Percentiles rank a stretch among this genome's conserved stretches.
Evolutionary conservation across 2,888 invertebrate species (phyloP).

Genomic region (Drosophila austrosaltans): DNA sequence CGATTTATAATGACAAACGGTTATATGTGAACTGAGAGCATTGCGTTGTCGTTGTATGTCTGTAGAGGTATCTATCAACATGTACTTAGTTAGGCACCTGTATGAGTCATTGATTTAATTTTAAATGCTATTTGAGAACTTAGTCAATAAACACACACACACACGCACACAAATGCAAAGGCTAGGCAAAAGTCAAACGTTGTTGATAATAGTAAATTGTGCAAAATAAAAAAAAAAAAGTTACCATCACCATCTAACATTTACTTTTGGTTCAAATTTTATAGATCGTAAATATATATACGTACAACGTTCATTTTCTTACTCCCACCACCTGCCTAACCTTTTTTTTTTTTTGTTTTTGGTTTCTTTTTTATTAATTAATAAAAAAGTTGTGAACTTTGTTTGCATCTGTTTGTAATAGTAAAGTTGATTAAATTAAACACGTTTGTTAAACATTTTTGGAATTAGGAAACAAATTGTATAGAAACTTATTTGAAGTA

Average conservation of each 20-base stretch:
- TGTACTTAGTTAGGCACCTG: conserved; percentile 46
- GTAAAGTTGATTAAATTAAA: no score
- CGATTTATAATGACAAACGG: not conserved
- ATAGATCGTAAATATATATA: not conserved
- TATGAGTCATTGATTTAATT: conserved; percentile 61
- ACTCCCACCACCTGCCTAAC: no score
- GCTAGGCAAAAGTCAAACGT: conserved; percentile 9
- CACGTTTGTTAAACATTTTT: no score
- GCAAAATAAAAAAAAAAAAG: conserved; percentile 2
- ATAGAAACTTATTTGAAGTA: no score
- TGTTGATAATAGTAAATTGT: conserved; percentile 19
- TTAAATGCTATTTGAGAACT: conserved; percentile 61
- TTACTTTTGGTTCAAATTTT: conserved; percentile 2
- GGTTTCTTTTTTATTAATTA: no score
- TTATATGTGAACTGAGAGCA: conserved; percentile 6
- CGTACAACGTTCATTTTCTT: no score
- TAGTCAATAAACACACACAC: conserved; percentile 55
- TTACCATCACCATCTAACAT: conserved; percentile 8
- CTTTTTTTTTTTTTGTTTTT: no score
- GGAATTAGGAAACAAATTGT: no score
- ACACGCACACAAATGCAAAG: not conserved
- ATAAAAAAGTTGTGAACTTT: no score
- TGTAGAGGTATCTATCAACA: not conserved
- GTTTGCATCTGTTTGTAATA: no score
- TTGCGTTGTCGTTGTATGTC: not conserved